A percentile compares a stretch with the other conserved stretches of the same genome.
These are phyloP conservation scores for Procambarus clarkii DNA, from an alignment of 1,140 invertebrate genomes.

Conservation along the genomic window DNA sequence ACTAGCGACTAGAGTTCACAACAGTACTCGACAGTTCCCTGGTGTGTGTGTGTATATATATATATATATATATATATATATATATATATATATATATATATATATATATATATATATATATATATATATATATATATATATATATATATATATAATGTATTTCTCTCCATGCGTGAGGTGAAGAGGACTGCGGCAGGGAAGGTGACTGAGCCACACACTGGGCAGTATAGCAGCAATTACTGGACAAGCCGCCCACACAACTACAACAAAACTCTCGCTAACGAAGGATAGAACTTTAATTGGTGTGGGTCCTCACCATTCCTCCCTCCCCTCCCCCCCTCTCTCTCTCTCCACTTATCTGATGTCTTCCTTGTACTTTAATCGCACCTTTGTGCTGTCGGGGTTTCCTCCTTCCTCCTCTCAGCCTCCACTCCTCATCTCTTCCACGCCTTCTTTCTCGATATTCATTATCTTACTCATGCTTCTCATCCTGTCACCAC, in stretches of 20 bases:
- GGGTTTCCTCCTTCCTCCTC: background rate
- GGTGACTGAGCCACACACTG: background rate
- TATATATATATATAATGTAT: too few relatives aligned
- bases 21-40: too few relatives aligned
- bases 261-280: slow-evolving; percentile 34
- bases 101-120: too few relatives aligned
- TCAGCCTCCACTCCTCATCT: background rate
- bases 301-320: background rate
- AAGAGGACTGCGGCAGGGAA: too few relatives aligned
- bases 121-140: too few relatives aligned
- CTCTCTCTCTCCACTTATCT: background rate
- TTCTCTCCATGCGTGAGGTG: too few relatives aligned
- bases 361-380: too few relatives aligned
- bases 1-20: too few relatives aligned
- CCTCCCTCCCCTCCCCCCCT: background rate
- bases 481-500: background rate
- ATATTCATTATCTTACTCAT: background rate
- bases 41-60: too few relatives aligned
- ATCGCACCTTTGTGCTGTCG: background rate
- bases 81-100: too few relatives aligned
- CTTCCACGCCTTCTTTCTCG: background rate
- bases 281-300: slow-evolving; percentile 39
- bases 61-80: too few relatives aligned
- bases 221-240: background rate
- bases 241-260: background rate